Percentiles rank a stretch among this genome's conserved stretches.
phyloP scores from a whole-genome alignment of 2,888 invertebrate species.

The Blastobasis lacticolella region DNA sequence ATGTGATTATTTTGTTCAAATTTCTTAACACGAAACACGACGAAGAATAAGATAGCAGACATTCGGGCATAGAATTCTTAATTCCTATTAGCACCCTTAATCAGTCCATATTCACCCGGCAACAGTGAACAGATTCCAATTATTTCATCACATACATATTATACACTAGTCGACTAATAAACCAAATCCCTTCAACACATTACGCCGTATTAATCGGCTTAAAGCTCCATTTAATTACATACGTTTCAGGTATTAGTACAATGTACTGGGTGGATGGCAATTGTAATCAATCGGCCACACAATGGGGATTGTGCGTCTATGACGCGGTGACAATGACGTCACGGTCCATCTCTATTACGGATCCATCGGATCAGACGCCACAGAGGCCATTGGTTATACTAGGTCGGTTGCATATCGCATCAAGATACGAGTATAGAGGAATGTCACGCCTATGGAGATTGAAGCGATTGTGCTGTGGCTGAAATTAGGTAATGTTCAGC shows the following conservation, averaged over 20 bases:
- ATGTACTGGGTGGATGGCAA: conserved; percentile 33
- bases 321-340: conserved; percentile 19
- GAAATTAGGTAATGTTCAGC: too few species aligned
- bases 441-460: too few species aligned
- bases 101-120: too few species aligned
- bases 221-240: conserved; percentile 38
- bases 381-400: too few species aligned
- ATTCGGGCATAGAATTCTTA: background rate
- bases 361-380: conserved; percentile 4
- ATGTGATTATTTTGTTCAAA: background rate
- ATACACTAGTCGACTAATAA: background rate
- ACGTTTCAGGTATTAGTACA: conserved; percentile 8
- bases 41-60: conserved; percentile 2
- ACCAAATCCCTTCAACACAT: conserved; percentile 24
- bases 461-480: too few species aligned
- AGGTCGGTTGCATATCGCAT: too few species aligned
- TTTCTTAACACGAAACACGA: conserved; percentile 7
- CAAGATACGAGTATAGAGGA: too few species aligned
- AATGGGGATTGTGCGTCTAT: conserved; percentile 34
- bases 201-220: conserved; percentile 45
- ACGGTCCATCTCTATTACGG: conserved; percentile 26
- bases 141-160: background rate
- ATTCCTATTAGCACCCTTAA: background rate
- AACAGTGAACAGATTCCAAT: too few species aligned
- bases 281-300: conserved; percentile 54